phyloP scores from a whole-genome alignment of 1,140 invertebrate species.

The Drosophila bipectinata region DNA sequence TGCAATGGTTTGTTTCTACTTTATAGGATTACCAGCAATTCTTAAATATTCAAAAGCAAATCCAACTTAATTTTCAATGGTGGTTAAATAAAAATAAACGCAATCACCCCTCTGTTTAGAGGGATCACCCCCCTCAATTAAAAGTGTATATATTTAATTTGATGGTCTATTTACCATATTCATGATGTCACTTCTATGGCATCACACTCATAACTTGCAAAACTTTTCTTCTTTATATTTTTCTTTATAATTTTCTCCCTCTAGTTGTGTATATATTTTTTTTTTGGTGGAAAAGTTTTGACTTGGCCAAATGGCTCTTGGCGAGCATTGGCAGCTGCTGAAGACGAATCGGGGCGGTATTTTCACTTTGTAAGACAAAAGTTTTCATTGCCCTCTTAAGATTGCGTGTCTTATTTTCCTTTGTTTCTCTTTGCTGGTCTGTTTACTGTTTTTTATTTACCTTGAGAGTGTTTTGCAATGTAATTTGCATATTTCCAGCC shows the following conservation, averaged over 20 bases:
- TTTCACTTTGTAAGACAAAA: slow-evolving; percentile 72
- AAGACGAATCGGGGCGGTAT: slow-evolving; percentile 47
- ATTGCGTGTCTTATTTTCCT: slow-evolving; percentile 70
- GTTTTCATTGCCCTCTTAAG: slow-evolving; percentile 74
- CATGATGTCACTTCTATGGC: slow-evolving; percentile 44
- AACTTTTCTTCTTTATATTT: slow-evolving; percentile 18
- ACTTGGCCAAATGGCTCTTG: slow-evolving; percentile 20
- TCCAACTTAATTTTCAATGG: slow-evolving; percentile 20
- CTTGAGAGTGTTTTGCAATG: slow-evolving; percentile 50
- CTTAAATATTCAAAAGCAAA: slow-evolving; percentile 26
- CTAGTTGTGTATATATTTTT: neutral
- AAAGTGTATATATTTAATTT: slow-evolving; percentile 51
- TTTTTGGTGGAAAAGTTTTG: slow-evolving; percentile 26
- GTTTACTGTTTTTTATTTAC: slow-evolving; percentile 52
- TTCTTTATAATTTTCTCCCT: slow-evolving; percentile 2
- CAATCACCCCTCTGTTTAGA: slow-evolving; percentile 6
- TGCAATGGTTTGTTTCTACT: neutral
- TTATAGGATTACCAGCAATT: slow-evolving; percentile 1
- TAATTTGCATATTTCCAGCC: slow-evolving; percentile 74
- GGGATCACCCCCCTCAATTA: slow-evolving; percentile 31
- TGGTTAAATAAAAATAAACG: slow-evolving; percentile 12
- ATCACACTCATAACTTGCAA: slow-evolving; percentile 41
- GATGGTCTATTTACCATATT: slow-evolving; percentile 51
- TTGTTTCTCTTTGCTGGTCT: slow-evolving; percentile 45
- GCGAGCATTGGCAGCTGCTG: slow-evolving; percentile 58